Base-by-base conservation (phyloP, 2,113 vertebrate genomes). In the Corythaeola cristata region DNA sequence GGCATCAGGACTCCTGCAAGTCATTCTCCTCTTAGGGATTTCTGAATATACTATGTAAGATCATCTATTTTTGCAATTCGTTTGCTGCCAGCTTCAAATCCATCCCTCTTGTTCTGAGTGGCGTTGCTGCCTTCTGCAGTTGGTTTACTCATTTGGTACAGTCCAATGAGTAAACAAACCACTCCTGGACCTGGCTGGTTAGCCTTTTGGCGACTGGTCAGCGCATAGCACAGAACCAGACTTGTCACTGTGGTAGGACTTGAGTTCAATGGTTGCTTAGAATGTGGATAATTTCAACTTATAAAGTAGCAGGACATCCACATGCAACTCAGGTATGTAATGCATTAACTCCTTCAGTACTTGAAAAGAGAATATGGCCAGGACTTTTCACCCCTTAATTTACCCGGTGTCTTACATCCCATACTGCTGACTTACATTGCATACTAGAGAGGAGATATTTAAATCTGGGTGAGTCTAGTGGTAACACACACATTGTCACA, bases 191-290 rank as follows among this genome's bases (percentile, higher is more conserved):
- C 49, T 53, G 27, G 12, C 24, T 58, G 35, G 44, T 74, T 32
- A 11, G 32, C 24, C 45, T 50, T 56, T 32, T 15, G 16, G 35
- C 1, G 2, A 52, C 24, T 22, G 8, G 12, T 17, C 0, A 2
- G 28, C 30, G 18, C 26, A 6, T 2, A 33, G 18, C 44, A 59
- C 8, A 18, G 37, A 72, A 45, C 17, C 7, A n/a, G 22, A 32
- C 33, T 33, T 44, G 20, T 60, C 2, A 1, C 16, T 33, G 27
- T 59, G 27, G 23, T 12, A 53, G 71, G 26, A 63, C 23, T 35
- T 55, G 64, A 72, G 39, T 41, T 19, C 30, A 76, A 8, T 6
- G 33, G 26, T 22, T 80, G 30, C 64, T 88, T 37, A 73, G 33
- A 72, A 63, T 2, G 35, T 21, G 10, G 17, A 26, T n/a, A 32